Base-by-base conservation (phyloP, 2,797 vertebrate genomes). In the Myotis findleyi region DNA sequence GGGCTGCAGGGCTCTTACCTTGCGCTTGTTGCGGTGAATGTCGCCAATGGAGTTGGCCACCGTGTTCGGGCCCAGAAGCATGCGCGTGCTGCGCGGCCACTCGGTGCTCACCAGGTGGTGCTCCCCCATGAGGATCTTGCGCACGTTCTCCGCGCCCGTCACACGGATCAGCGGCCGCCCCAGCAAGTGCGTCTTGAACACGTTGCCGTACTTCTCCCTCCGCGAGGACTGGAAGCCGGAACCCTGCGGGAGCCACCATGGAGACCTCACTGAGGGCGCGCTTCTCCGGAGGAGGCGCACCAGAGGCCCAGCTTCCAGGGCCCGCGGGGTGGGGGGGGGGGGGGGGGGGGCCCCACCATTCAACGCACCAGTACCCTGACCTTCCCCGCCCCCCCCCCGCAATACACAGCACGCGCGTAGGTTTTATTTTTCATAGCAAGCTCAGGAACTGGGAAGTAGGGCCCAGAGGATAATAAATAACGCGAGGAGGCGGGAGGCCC, bases 41-140 rank as follows among this genome's bases (percentile, higher is more conserved):
- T 99, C 99, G 27, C 99, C 99, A 71, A 99, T 99, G 98, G 99
- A 99, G 98, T 99, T 99, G 98, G 99, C 99, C 95, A 99, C 99
- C 2, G 99, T 99, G 98, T 99, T 99, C 88, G 99, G 99, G 1
- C 99, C 99, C 84, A 99, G 98, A 71, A 99, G 98, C 97, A 99
- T 99, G 85, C 99, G 98, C 3, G 99, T 99, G 98, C 99, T 99
- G 97, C 99, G 99, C 0, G 99, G 99, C 99, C 99, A 99, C 98
- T 99, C 99, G 66, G 99, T 99, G 96, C 99, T 99, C 97, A 99
- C 99, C 97, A 99, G 99, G 95, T 99, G 99, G 98, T 99, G 99
- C 87, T 99, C 99, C 0, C 99, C 99, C 99, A 99, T 99, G 95
- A 99, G 97, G 76, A 99, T 99, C 97, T 99, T 99, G 36, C 99